A percentile compares a stretch with the other conserved stretches of the same genome.
Evolutionary conservation across 2,113 vertebrate genomes (phyloP).

Genomic region (Gymnocephalus cernua): DNA sequence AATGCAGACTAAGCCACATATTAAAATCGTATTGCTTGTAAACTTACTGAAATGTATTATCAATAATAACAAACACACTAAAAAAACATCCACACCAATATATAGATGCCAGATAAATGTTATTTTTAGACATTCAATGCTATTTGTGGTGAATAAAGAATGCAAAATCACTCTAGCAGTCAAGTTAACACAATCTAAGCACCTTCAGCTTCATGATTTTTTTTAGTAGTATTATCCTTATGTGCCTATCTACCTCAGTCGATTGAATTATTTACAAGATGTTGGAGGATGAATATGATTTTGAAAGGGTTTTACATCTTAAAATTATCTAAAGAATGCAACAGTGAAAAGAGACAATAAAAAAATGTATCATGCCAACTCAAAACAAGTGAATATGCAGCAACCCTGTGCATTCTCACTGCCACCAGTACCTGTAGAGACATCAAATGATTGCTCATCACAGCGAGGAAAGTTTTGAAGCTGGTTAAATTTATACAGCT

Average conservation of each 20-base stretch:
- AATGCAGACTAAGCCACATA: neutral
- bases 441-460: constrained; percentile 59
- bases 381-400: constrained; percentile 9
- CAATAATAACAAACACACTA: neutral
- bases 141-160: neutral
- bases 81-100: neutral
- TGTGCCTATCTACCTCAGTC: neutral
- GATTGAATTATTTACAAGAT: constrained; percentile 43
- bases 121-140: neutral
- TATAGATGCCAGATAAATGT: neutral
- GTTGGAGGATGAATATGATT: neutral
- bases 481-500: constrained; percentile 39
- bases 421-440: constrained; percentile 26
- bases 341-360: neutral
- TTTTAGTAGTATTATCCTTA: neutral
- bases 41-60: neutral
- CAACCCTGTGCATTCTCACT: neutral
- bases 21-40: neutral
- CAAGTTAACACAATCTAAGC: neutral
- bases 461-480: constrained; percentile 52
- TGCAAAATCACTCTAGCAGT: neutral
- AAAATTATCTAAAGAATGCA: neutral
- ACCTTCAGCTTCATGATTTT: neutral
- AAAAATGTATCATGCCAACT: neutral
- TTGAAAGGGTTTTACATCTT: constrained; percentile 8